phyloP scores from a whole-genome alignment of 2,797 vertebrate species.

The Melanotaenia nigrans region DNA sequence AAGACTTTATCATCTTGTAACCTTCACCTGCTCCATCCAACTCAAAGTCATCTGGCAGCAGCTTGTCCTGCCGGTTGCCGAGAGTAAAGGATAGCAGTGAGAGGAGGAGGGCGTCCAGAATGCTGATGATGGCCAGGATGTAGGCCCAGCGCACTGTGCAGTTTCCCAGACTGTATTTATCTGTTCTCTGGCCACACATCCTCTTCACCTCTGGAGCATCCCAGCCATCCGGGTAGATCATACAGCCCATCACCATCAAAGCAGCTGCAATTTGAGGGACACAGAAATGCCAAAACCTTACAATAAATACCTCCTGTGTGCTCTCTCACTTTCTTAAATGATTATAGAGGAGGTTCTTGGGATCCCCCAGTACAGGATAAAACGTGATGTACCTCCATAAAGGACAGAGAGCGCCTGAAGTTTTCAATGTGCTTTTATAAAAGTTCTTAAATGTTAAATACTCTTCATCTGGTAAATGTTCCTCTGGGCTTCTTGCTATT shows the following conservation, averaged over 20 bases:
- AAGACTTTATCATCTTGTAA: background rate
- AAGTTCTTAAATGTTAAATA: constrained; percentile 36
- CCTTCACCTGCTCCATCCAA: constrained; percentile 84
- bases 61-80: constrained; percentile 94
- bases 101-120: constrained; percentile 91
- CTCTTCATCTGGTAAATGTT: constrained; percentile 21
- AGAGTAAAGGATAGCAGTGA: constrained; percentile 93
- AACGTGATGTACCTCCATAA: constrained; percentile 20
- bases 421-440: constrained; percentile 33
- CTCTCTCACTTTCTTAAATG: constrained; percentile 37
- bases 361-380: constrained; percentile 17
- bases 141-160: constrained; percentile 98
- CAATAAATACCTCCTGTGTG: constrained; percentile 37
- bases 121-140: constrained; percentile 96
- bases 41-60: constrained; percentile 92
- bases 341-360: constrained; percentile 21
- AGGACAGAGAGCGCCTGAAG: constrained; percentile 34
- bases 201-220: constrained; percentile 90
- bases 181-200: constrained; percentile 93
- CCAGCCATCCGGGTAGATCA: constrained; percentile 99
- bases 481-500: constrained; percentile 10
- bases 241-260: constrained; percentile 92
- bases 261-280: constrained; percentile 46
- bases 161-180: constrained; percentile 93
- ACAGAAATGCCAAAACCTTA: constrained; percentile 20